phyloP scores from a whole-genome alignment of 1,140 invertebrate genomes.

The Orchestia grillus region DNA sequence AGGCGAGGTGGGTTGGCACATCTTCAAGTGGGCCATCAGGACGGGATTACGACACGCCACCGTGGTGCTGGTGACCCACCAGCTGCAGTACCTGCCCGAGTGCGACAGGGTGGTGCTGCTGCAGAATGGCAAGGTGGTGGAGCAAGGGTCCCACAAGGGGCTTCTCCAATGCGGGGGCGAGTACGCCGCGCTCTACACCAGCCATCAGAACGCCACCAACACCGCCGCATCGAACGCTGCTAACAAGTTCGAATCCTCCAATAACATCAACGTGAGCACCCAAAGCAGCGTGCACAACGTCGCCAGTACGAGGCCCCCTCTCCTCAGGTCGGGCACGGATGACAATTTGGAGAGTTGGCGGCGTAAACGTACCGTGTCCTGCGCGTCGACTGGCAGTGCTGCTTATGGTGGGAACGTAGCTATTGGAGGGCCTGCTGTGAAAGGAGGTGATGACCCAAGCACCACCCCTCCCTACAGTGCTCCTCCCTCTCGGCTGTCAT shows the following conservation, averaged over 20 bases:
- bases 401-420: slow-evolving; percentile 38
- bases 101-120: slow-evolving; percentile 74
- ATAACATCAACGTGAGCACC: not conserved
- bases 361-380: not conserved
- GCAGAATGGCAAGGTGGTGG: slow-evolving; percentile 72
- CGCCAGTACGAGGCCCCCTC: not conserved
- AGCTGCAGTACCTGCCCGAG: slow-evolving; percentile 76
- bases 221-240: not conserved
- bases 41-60: slow-evolving; percentile 78
- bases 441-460: not conserved
- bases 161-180: slow-evolving; percentile 69
- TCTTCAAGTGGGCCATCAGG: slow-evolving; percentile 71
- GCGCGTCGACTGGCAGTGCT: slow-evolving; percentile 29
- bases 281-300: not conserved
- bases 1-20: slow-evolving; percentile 72
- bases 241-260: not conserved
- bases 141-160: slow-evolving; percentile 72
- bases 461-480: not conserved
- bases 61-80: slow-evolving; percentile 88
- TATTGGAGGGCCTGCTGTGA: not conserved
- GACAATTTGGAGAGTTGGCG: not conserved
- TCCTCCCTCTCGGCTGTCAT: not conserved
- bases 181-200: not conserved
- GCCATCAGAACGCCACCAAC: slow-evolving; percentile 26
- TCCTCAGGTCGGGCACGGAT: not conserved